These are phyloP conservation scores for Agrypnia vestita DNA, from an alignment of 1,140 invertebrate species.

Conservation along the genomic window DNA sequence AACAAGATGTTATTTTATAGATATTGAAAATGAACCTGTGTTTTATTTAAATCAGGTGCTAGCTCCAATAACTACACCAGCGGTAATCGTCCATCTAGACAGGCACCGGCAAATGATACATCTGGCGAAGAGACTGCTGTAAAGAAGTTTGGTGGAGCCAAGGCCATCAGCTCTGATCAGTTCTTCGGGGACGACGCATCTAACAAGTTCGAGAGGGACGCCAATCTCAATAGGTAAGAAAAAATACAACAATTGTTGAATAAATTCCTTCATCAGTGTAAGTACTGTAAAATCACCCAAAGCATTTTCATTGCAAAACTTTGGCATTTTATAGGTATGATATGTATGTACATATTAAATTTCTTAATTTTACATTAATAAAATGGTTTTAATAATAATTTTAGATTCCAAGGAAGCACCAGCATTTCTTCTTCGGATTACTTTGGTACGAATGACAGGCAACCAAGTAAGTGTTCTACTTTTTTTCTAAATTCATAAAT, in stretches of 20 bases:
- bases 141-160: slow-evolving; percentile 96
- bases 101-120: slow-evolving; percentile 17
- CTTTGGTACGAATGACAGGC: slow-evolving; percentile 78
- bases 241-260: too few species aligned
- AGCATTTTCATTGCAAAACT: too few species aligned
- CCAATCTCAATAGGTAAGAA: slow-evolving; percentile 66
- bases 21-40: too few species aligned
- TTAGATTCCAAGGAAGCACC: slow-evolving; percentile 89
- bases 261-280: too few species aligned
- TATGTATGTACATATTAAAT: not conserved
- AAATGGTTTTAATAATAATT: slow-evolving; percentile 59
- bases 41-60: not conserved
- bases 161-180: slow-evolving; percentile 98
- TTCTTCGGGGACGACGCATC: slow-evolving; percentile 86
- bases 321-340: too few species aligned
- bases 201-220: slow-evolving; percentile 76
- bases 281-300: too few species aligned
- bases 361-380: not conserved
- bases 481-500: too few species aligned
- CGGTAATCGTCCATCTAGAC: slow-evolving; percentile 39
- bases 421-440: slow-evolving; percentile 97
- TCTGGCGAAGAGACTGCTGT: slow-evolving; percentile 80
- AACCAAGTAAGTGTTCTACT: slow-evolving; percentile 15
- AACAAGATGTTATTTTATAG: too few species aligned
- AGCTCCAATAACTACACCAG: slow-evolving; percentile 47